phyloP scores from a whole-genome alignment of 2,113 vertebrate species.

The Malurus melanocephalus region DNA sequence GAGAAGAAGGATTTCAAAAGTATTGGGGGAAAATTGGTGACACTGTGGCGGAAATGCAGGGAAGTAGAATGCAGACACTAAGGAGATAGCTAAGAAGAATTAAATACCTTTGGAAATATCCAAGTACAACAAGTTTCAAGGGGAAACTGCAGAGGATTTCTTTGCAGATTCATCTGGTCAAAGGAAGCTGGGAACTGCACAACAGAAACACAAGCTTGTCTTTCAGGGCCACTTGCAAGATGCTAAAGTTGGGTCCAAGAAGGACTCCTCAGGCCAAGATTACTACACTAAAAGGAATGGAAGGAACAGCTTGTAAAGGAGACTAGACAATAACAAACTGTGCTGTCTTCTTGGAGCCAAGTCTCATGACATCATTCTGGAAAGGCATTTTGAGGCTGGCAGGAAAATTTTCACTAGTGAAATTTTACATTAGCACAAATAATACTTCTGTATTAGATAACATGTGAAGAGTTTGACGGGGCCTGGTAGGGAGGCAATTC shows the following conservation, averaged over 20 bases:
- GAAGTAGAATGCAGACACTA: not conserved
- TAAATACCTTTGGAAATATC: not conserved
- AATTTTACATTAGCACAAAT: not conserved
- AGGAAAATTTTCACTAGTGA: not conserved
- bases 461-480: not conserved
- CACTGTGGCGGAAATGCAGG: not conserved
- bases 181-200: not conserved
- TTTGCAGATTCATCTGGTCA: not conserved
- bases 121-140: not conserved
- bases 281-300: not conserved
- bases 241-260: not conserved
- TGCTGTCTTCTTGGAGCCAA: not conserved
- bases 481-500: not conserved
- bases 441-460: not conserved
- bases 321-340: conserved; percentile 3
- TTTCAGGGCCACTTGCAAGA: not conserved
- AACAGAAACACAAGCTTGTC: not conserved
- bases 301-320: conserved; percentile 2
- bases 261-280: not conserved
- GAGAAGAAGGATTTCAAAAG: not conserved
- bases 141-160: not conserved
- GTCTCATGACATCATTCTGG: conserved; percentile 9
- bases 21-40: not conserved
- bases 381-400: not conserved
- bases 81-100: not conserved